Conservation (phyloP, 2,113 vertebrate genomes). For the Odontophorus gujanensis region DNA sequence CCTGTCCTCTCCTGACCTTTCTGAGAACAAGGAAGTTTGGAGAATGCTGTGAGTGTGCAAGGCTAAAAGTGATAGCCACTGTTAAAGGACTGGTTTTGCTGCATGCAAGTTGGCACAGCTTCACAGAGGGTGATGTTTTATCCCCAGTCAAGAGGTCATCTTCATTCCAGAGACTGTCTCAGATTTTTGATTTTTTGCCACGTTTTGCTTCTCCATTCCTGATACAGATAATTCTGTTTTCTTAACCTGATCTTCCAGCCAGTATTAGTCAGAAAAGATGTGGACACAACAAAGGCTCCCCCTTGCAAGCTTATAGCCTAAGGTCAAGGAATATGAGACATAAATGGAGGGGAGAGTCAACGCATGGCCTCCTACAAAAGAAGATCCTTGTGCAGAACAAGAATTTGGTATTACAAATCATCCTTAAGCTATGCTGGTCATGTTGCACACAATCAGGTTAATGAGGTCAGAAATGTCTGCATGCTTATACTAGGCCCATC, state of each 20-base stretch:
- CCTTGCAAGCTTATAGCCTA: slow-evolving; percentile 34
- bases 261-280: slow-evolving; percentile 46
- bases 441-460: slow-evolving; percentile 52
- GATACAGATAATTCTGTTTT: slow-evolving; percentile 68
- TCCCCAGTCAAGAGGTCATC: slow-evolving; percentile 26
- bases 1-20: slow-evolving; percentile 26
- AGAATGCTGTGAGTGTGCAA: background rate
- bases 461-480: slow-evolving; percentile 44
- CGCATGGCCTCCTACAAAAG: slow-evolving; percentile 36
- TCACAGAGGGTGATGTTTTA: slow-evolving; percentile 26
- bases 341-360: slow-evolving; percentile 12
- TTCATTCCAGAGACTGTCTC: slow-evolving; percentile 54
- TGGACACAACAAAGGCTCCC: slow-evolving; percentile 42
- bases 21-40: background rate
- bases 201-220: slow-evolving; percentile 52
- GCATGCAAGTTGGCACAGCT: background rate
- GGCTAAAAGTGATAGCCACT: background rate
- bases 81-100: background rate
- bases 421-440: slow-evolving; percentile 29
- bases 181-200: slow-evolving; percentile 72
- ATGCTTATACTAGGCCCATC: background rate
- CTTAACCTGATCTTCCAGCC: slow-evolving; percentile 59
- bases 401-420: slow-evolving; percentile 40
- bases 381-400: slow-evolving; percentile 32
- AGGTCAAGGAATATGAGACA: slow-evolving; percentile 46